Evolutionary conservation across 1,140 invertebrate genomes (phyloP).

Genomic region (Calephelis virginiensis): DNA sequence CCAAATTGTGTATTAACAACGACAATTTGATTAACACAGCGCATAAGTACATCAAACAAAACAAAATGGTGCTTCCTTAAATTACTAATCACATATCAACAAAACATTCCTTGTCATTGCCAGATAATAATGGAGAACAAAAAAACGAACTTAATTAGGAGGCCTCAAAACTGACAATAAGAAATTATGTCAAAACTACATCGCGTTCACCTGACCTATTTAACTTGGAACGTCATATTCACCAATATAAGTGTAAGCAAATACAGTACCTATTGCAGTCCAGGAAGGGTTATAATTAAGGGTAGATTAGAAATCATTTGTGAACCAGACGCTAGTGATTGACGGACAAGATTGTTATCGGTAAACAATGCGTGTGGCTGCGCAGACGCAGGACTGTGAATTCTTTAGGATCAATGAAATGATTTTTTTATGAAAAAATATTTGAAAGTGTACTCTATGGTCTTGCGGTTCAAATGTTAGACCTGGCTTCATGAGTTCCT

Average conservation of each 20-base stretch:
- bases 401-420: too few species aligned
- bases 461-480: too few species aligned
- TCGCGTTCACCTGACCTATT: constrained; percentile 43
- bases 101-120: constrained; percentile 21
- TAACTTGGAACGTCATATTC: constrained; percentile 48
- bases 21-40: too few species aligned
- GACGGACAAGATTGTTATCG: constrained; percentile 63
- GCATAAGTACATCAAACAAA: not conserved
- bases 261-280: constrained; percentile 21
- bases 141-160: constrained; percentile 16
- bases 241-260: constrained; percentile 21
- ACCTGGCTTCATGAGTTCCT: too few species aligned
- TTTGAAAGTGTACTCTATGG: too few species aligned
- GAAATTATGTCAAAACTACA: constrained; percentile 44
- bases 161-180: constrained; percentile 29
- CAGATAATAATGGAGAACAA: constrained; percentile 8
- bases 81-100: constrained; percentile 33
- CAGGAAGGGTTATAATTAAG: constrained; percentile 21
- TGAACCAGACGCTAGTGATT: constrained; percentile 42
- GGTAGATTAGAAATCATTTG: constrained; percentile 27
- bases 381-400: constrained; percentile 34
- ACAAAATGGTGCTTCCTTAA: constrained; percentile 33
- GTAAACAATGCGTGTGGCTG: constrained; percentile 64
- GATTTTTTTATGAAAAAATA: not conserved
- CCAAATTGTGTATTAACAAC: too few species aligned